Evolutionary conservation across 2,113 vertebrate genomes (phyloP), one percentile per base, ranked within the genome.

Genomic region (Corythornis madagascariensis): DNA sequence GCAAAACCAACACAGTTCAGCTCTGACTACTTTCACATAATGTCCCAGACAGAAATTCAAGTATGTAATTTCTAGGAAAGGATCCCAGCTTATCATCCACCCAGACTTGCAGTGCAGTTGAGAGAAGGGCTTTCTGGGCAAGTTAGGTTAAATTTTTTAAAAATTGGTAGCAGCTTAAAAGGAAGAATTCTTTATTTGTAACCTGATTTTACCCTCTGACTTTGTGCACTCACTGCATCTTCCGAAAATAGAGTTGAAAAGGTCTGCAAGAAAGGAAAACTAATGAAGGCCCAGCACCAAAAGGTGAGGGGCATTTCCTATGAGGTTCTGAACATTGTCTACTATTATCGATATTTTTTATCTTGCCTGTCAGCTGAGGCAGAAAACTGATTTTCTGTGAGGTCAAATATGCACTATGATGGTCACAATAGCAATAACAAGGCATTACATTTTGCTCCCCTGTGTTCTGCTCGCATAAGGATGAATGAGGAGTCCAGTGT

Each of bases 291-390:
- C 43, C 83, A 72, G 73, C 45, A 84, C 11, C 21, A 86, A 65
- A 83, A 94, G 73, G 86, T 81, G 61, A 94, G 65, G 67, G n/a
- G 72, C 80, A 31, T 88, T 92, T 92, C 73, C 86, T 70, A 28
- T 38, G 76, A 84, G 88, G 48, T 82, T 74, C 45, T 72, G 65
- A 90, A 40, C 77, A 84, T 88, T 70, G 40, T 90, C 73, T 75
- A 8, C 72, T 91, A 89, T 92, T 96, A 95, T 89, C 85, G 83
- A 83, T 94, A 94, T 95, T 93, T 96, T 96, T 96, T 94, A 91
- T 92, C 88, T 92, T 90, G 42, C 77, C 86, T 96, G 92, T 94
- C 86, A 92, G 28, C 83, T 14, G 61, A 94, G 90, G 83, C 48
- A 90, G 86, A 94, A 94, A 96, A 86, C 83, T 47, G 86, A 86